Base-by-base conservation (phyloP, 1,140 invertebrate genomes). In the Octopus bimaculoides region DNA sequence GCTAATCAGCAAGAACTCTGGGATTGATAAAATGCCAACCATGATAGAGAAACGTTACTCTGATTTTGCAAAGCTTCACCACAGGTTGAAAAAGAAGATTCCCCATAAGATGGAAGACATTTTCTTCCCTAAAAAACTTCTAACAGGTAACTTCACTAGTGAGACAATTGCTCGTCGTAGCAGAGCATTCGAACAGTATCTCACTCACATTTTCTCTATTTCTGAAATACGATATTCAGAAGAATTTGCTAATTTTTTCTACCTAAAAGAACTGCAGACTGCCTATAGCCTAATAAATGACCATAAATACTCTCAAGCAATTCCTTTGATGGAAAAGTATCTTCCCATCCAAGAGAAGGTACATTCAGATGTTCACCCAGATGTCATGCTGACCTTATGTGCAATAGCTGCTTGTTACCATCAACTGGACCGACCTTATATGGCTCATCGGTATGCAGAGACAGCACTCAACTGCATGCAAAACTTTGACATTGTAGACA, bases 261-360 rank as follows among this genome's bases (percentile, higher is more conserved):
- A 94, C 88, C 91, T 93, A 80, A 89, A 91, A 41, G 94, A 95
- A 89, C 86, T 94, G 20, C 89, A 85, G 73, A 91, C 93, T 84
- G 93, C 93, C 0, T 93, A 92, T 81, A 89, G 90, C 84, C 91
- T 92, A 54, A 90, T 95, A 83, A 88, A 91, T 74, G 90, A 92
- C 61, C 91, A 92, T n/a, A 91, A 92, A 75, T 93, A 93, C 89
- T 91, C 92, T 82, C 89, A 92, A 84, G 94, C 94, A 53, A 89
- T 93, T 71, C 91, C 92, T 41, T 85, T 94, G 52, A 89, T 95
- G 74, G 94, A 95, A 88, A 93, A 93, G 85, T 93, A 90, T 83
- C 94, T 95, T 85, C 92, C 92, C 83, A 89, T 95, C 82, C 90
- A 95, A 79, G 95, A 94, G 89, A 95, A 93, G 91, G 88, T 95